Evolutionary conservation across 2,888 invertebrate genomes (phyloP), one percentile per base, ranked within the genome.

Genomic region (Amblyteles armatorius): DNA sequence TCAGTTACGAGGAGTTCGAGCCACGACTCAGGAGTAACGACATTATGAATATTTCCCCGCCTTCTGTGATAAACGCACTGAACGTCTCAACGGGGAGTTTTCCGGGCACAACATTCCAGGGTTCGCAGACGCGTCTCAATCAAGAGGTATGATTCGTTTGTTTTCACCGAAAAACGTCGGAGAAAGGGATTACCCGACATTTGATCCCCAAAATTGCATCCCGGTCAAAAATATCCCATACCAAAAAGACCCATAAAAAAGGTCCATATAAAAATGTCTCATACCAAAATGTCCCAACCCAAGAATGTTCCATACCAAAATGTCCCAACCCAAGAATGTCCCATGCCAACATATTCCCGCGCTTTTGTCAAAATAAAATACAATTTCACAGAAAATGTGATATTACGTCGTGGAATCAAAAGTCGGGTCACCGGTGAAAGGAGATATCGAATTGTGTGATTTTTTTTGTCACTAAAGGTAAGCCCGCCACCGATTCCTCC

Each of bases 1-100:
- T 94, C 16, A 93, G 94, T 72, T 94, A 94, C 86, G 94, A 94
- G 84, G 94, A 94, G 44, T 94, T 94, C 63, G 94, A 94, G 69
- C 94, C 94, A 7, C 91, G 93, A 22, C 86, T 91, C 29, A 91
- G 93, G 65, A 92, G 92, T 90, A 94, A 93, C 89, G 94, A 94
- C 71, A 90, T 93, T 57, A 92, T 93, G 92, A 94, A 94, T 79
- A 94, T 94, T 84, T 94, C 94, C 40, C 92, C 94, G 36, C 93
- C 93, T 77, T 92, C 93, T 90, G 91, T 92, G 87, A 93, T 93
- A 85, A 93, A 90, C 85, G 82, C 90, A 29, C 86, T 94, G 79
- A 93, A 91, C 85, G 88, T 90, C 73, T 93, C 93, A 40, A 92
- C 92, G 72, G 89, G 90, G 26, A 92, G 90, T 85, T 92, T 93